Percentiles rank a stretch among this genome's conserved stretches.
Conservation (phyloP, 2,113 vertebrate species). For the Suricata suricatta region DNA sequence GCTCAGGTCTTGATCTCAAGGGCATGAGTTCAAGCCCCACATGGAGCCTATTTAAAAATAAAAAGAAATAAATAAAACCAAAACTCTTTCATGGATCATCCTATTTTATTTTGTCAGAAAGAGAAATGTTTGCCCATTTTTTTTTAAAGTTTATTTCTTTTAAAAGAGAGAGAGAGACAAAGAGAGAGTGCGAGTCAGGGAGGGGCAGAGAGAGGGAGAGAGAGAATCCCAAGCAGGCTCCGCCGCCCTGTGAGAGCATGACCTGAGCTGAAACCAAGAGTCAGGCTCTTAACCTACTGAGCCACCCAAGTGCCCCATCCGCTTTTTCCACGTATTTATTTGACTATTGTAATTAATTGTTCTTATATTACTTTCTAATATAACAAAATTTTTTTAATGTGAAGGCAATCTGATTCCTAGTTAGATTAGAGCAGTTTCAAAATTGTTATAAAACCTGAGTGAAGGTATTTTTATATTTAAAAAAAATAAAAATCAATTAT, state of each 20-base stretch:
- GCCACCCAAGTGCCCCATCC: too few relatives aligned
- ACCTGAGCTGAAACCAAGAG: too few relatives aligned
- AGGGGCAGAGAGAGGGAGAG: too few relatives aligned
- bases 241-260: too few relatives aligned
- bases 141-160: too few relatives aligned
- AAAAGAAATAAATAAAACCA: background rate
- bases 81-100: background rate
- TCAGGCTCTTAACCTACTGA: too few relatives aligned
- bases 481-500: slow-evolving; percentile 4
- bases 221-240: too few relatives aligned
- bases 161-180: too few relatives aligned
- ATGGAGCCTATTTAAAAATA: too few relatives aligned
- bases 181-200: too few relatives aligned
- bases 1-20: too few relatives aligned
- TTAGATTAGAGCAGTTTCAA: background rate
- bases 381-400: background rate
- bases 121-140: background rate
- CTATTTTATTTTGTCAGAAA: background rate
- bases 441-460: background rate
- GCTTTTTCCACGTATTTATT: background rate
- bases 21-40: too few relatives aligned
- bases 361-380: background rate
- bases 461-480: background rate
- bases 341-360: background rate
- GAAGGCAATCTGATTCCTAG: background rate